Evolutionary conservation across 2,888 invertebrate species (phyloP).

Genomic region (Nebria salina): DNA sequence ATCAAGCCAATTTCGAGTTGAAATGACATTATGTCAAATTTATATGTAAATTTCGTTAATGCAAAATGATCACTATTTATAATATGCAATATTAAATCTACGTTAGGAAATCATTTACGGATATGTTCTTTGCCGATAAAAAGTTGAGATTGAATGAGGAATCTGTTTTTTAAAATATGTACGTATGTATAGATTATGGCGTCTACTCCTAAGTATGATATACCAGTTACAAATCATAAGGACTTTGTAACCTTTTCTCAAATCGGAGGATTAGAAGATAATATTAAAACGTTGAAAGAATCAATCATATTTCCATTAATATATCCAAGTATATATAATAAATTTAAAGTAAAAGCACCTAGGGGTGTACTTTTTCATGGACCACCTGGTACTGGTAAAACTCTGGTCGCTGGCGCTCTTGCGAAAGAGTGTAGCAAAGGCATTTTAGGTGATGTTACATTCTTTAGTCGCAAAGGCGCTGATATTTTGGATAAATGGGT

Average conservation of each 20-base stretch:
- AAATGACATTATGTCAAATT: too few species aligned
- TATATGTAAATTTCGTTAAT: too few species aligned
- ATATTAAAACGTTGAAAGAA: conserved; percentile 58
- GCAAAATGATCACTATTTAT: too few species aligned
- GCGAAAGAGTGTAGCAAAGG: conserved; percentile 58
- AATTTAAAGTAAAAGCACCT: conserved; percentile 60
- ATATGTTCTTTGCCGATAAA: too few species aligned
- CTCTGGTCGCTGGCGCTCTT: conserved; percentile 59
- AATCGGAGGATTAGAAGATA: conserved; percentile 58
- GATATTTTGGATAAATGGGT: conserved; percentile 61
- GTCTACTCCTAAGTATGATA: background rate
- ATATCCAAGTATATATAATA: conserved; percentile 57
- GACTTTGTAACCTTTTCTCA: conserved; percentile 57
- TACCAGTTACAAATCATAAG: conserved; percentile 42
- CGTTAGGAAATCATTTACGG: too few species aligned
- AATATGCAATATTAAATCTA: too few species aligned
- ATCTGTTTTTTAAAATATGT: background rate
- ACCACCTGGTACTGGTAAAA: conserved; percentile 62
- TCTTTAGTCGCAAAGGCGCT: conserved; percentile 60
- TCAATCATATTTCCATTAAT: conserved; percentile 59
- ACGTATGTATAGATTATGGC: background rate
- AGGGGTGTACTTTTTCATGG: conserved; percentile 60
- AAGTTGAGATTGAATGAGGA: too few species aligned
- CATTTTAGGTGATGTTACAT: conserved; percentile 56
- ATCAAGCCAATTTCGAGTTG: too few species aligned